Conservation (phyloP, 2,113 vertebrate genomes). For the Amblyornis subalaris region DNA sequence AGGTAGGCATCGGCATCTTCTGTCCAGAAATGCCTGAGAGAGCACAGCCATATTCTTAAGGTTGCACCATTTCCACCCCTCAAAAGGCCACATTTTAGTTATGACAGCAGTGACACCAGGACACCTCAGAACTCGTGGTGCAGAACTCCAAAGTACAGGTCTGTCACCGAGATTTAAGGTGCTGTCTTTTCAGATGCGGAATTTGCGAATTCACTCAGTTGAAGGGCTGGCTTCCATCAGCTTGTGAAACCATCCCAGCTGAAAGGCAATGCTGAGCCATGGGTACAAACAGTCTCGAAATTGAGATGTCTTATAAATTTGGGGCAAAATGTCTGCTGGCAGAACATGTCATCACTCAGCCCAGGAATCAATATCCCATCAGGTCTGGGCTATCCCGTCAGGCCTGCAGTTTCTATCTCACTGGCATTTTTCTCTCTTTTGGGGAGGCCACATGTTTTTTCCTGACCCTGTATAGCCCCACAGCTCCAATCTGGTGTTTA, state of each 20-base stretch:
- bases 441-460: not conserved
- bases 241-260: not conserved
- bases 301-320: not conserved
- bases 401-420: not conserved
- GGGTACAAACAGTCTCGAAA: conserved; percentile 11
- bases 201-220: not conserved
- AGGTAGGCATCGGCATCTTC: not conserved
- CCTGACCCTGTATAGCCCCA: not conserved
- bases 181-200: not conserved
- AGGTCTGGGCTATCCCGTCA: not conserved
- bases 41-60: not conserved
- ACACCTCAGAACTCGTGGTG: not conserved
- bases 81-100: not conserved
- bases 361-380: not conserved
- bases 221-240: not conserved
- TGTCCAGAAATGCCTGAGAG: not conserved
- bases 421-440: not conserved
- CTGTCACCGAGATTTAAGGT: not conserved
- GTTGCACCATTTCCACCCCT: not conserved
- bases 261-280: not conserved
- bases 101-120: not conserved
- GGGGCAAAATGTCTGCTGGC: not conserved
- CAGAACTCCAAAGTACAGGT: not conserved
- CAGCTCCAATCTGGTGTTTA: conserved; percentile 54
- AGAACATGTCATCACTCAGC: not conserved